Evolutionary conservation across 2,888 invertebrate species (phyloP).

Genomic region (Lasioglossum villosulum): DNA sequence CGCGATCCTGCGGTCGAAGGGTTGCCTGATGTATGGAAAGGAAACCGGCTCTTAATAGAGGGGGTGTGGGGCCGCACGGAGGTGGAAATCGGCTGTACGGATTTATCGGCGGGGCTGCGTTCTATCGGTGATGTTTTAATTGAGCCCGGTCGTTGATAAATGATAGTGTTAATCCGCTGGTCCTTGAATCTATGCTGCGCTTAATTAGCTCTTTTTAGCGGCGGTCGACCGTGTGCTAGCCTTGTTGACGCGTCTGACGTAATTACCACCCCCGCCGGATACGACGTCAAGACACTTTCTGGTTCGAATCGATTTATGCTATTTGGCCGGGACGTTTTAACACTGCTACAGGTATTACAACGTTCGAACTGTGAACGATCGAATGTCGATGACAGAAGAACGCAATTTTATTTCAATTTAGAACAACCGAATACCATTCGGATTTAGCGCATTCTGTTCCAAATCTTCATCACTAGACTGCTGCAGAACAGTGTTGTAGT

Average conservation of each 20-base stretch:
- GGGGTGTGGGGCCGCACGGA: constrained; percentile 8
- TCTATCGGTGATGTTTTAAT: constrained; percentile 67
- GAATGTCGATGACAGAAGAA: neutral
- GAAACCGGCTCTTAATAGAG: constrained; percentile 73
- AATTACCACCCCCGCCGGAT: neutral
- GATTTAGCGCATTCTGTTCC: neutral
- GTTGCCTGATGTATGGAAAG: constrained; percentile 75
- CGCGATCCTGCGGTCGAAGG: constrained; percentile 71
- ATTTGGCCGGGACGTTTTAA: neutral
- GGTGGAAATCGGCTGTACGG: constrained; percentile 47
- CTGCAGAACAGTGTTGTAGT: no score
- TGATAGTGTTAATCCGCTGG: constrained; percentile 57
- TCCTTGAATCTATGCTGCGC: constrained; percentile 35
- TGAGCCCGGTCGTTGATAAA: constrained; percentile 49
- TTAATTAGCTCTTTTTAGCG: constrained; percentile 39
- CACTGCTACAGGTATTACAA: neutral
- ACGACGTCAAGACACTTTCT: neutral
- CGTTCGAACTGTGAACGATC: neutral
- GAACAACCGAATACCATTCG: neutral
- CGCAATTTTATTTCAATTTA: neutral
- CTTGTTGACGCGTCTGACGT: constrained; percentile 8
- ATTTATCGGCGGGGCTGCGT: constrained; percentile 64
- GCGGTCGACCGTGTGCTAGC: neutral
- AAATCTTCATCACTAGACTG: no score
- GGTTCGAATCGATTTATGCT: neutral